phyloP scores from a whole-genome alignment of 2,113 vertebrate species.

The Cyprinodon tularosa region DNA sequence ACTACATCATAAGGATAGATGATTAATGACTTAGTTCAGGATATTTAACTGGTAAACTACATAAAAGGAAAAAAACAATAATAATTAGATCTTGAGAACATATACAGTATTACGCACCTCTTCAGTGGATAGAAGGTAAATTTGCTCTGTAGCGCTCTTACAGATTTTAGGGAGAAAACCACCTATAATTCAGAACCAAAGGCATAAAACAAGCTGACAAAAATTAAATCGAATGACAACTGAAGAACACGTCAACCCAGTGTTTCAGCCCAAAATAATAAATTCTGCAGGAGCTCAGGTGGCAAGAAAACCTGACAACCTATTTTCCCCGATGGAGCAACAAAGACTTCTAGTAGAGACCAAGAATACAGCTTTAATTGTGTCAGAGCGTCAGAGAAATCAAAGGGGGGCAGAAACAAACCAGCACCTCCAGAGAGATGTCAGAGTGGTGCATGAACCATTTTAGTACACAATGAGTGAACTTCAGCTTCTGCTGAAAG shows the following conservation, averaged over 20 bases:
- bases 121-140: too few relatives aligned
- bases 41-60: too few relatives aligned
- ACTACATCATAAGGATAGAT: too few relatives aligned
- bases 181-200: neutral
- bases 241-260: conserved; percentile 30
- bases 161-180: too few relatives aligned
- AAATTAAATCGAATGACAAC: conserved; percentile 24
- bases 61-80: too few relatives aligned
- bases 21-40: too few relatives aligned
- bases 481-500: conserved; percentile 15
- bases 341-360: conserved; percentile 8
- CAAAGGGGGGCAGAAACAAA: neutral
- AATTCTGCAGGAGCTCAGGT: conserved; percentile 12
- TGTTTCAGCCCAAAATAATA: conserved; percentile 26
- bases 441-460: neutral
- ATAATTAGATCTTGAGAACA: too few relatives aligned
- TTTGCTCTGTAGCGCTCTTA: too few relatives aligned
- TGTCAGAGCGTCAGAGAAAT: neutral
- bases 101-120: too few relatives aligned
- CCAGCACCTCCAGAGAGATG: neutral
- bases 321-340: neutral
- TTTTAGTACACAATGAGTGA: neutral
- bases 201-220: neutral
- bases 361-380: conserved; percentile 26
- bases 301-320: conserved; percentile 17